Evolutionary conservation across 1,140 invertebrate species (phyloP).

Genomic region (Papilio dardanus): DNA sequence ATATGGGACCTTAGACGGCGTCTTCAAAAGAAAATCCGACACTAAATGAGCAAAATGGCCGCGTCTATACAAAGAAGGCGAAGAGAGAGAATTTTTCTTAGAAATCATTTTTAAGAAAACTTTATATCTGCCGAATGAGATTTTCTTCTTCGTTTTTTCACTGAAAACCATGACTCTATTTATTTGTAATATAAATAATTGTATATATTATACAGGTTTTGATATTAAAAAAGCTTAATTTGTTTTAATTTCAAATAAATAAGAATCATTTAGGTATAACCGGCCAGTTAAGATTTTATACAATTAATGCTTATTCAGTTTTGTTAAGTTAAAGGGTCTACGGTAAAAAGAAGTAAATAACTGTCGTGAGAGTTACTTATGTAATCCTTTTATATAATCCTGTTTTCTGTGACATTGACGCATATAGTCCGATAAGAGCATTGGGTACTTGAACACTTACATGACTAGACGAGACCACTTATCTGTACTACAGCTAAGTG

Average conservation of each 20-base stretch:
- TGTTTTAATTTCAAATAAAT: not conserved
- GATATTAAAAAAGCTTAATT: too few relatives aligned
- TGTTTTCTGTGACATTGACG: conserved; percentile 10
- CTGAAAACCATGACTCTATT: not conserved
- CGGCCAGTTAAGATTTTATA: too few relatives aligned
- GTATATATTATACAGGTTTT: too few relatives aligned
- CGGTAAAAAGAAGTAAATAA: not conserved
- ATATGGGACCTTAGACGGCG: conserved; percentile 19
- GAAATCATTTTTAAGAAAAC: conserved; percentile 33
- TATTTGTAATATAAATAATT: not conserved
- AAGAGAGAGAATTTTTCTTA: conserved; percentile 33
- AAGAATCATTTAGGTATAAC: too few relatives aligned
- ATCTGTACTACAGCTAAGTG: not conserved
- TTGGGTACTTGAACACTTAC: conserved; percentile 2
- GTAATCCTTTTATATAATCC: not conserved
- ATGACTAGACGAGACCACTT: not conserved
- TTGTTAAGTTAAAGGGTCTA: not conserved
- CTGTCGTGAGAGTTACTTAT: not conserved
- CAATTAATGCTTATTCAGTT: not conserved
- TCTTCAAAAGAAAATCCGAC: conserved; percentile 37
- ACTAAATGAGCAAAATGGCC: conserved; percentile 38
- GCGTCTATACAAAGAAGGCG: conserved; percentile 30
- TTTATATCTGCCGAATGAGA: not conserved
- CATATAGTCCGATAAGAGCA: not conserved
- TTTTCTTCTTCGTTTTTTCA: not conserved